Percentiles rank a stretch among this genome's conserved stretches.
phyloP scores from a whole-genome alignment of 2,797 vertebrate genomes.

The Florisuga fusca region DNA sequence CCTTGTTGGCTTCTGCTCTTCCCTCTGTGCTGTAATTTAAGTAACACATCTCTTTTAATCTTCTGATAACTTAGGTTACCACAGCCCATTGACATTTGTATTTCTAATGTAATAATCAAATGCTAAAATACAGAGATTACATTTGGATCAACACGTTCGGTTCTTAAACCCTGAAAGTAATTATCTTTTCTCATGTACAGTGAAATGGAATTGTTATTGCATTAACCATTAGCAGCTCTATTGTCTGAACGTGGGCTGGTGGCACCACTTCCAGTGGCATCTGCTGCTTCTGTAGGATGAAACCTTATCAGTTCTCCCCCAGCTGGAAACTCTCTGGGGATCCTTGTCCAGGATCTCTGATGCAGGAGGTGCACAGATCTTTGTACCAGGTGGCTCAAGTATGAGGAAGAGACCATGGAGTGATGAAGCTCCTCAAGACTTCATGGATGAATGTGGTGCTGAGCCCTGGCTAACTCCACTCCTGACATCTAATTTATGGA shows the following conservation, averaged over 20 bases:
- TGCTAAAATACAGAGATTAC: constrained; percentile 75
- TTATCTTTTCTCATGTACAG: constrained; percentile 72
- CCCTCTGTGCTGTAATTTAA: not conserved
- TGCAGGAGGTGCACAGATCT: not conserved
- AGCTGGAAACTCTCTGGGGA: not conserved
- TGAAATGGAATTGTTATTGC: constrained; percentile 62
- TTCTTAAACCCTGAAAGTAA: constrained; percentile 75
- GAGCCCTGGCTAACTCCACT: not conserved
- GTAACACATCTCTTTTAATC: not conserved
- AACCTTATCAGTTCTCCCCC: not conserved
- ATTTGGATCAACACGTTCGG: constrained; percentile 74
- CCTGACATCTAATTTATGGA: not conserved
- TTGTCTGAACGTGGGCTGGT: not conserved
- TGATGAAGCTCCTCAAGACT: not conserved
- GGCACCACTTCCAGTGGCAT: not conserved
- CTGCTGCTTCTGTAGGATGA: not conserved
- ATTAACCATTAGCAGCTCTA: constrained; percentile 39
- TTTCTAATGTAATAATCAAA: constrained; percentile 68
- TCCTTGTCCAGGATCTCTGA: fast-evolving
- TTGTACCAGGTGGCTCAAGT: not conserved
- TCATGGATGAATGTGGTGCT: not conserved
- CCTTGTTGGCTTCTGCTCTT: not conserved
- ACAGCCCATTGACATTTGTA: constrained; percentile 74
- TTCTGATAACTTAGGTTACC: not conserved
- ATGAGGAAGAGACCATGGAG: not conserved